Conservation (phyloP, 2,113 vertebrate species). For the Pituophis catenifer region DNA sequence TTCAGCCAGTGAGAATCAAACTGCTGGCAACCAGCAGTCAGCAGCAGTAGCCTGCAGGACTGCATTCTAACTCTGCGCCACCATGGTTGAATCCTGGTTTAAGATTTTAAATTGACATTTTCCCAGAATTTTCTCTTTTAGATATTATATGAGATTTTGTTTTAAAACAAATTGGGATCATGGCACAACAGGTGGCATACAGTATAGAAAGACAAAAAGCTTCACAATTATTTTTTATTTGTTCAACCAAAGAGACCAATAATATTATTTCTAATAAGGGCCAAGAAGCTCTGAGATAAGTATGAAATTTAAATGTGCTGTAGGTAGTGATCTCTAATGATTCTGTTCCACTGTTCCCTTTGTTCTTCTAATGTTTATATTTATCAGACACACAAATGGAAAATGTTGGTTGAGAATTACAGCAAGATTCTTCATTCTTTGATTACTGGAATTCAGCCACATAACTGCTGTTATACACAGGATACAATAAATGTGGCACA, state of each 20-base stretch:
- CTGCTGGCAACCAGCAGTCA: neutral
- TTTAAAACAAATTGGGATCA: neutral
- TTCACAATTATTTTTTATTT: neutral
- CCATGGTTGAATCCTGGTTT: neutral
- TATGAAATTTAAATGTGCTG: neutral
- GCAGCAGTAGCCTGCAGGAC: neutral
- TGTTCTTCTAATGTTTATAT: neutral
- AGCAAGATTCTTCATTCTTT: constrained; percentile 16
- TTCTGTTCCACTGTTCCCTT: neutral
- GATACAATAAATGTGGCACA: neutral
- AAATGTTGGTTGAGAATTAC: constrained; percentile 3
- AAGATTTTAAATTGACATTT: neutral
- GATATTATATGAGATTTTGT: neutral
- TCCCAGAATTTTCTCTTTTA: neutral
- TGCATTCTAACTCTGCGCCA: neutral
- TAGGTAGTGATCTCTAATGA: neutral
- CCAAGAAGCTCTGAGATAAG: neutral
- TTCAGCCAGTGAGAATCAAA: neutral
- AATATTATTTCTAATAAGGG: neutral
- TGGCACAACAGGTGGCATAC: neutral
- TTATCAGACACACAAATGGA: neutral
- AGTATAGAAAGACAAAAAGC: neutral
- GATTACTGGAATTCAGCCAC: constrained; percentile 16
- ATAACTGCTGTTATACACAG: constrained; percentile 1
- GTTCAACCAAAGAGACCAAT: neutral